These are phyloP conservation scores for Lates japonicus DNA, from an alignment of 2,797 vertebrate species.

Conservation along the genomic window DNA sequence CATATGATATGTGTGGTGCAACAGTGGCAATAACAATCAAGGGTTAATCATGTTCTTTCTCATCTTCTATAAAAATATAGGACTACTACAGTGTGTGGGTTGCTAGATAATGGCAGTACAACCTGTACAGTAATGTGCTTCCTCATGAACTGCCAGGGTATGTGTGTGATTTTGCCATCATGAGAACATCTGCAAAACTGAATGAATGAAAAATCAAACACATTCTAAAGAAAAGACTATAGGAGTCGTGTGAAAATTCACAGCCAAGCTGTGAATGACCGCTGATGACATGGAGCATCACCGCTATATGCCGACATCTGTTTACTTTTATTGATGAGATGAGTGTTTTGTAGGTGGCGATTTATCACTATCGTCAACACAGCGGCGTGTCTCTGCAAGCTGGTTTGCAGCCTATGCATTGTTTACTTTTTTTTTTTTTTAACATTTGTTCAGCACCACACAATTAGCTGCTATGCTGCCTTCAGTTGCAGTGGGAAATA, in stretches of 20 bases:
- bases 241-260: constrained; percentile 17
- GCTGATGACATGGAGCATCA: not conserved
- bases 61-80: not conserved
- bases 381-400: constrained; percentile 16
- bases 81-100: not conserved
- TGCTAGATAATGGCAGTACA: not conserved
- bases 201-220: constrained; percentile 10
- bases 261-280: constrained; percentile 33
- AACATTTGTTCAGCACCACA: not conserved
- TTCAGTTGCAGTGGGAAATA: not conserved
- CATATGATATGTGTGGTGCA: not conserved
- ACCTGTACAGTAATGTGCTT: not conserved
- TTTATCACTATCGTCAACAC: constrained; percentile 18
- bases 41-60: constrained; percentile 6
- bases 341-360: constrained; percentile 15
- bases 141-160: not conserved
- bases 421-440: constrained; percentile 12
- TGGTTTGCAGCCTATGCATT: constrained; percentile 23
- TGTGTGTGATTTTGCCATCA: not conserved
- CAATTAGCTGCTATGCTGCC: constrained; percentile 1
- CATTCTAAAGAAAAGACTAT: not conserved
- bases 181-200: constrained; percentile 1
- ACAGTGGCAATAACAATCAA: not conserved
- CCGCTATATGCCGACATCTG: constrained; percentile 30
- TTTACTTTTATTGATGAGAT: constrained; percentile 22